Conservation (phyloP, 37 sponge, comb jelly and placozoan species). For the Ephydatia muelleri region DNA sequence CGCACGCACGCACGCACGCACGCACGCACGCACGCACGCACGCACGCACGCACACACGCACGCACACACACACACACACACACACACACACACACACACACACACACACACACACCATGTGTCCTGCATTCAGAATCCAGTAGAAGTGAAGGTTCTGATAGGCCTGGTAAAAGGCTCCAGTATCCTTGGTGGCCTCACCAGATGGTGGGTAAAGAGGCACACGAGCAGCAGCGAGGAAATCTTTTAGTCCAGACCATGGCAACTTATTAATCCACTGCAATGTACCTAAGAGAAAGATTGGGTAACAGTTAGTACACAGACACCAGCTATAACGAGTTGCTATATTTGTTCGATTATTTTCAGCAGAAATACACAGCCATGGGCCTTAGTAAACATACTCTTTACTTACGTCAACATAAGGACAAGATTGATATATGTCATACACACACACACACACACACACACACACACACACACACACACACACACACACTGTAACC, state of each 20-base stretch:
- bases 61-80: background rate
- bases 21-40: too few relatives aligned
- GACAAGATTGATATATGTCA: too few relatives aligned
- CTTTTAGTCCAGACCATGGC: conserved; percentile 49
- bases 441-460: too few relatives aligned
- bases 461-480: conserved; percentile 15
- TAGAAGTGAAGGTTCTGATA: conserved; percentile 64
- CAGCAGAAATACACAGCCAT: too few relatives aligned
- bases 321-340: too few relatives aligned
- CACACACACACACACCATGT: conserved; percentile 63
- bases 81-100: conserved; percentile 11
- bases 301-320: background rate
- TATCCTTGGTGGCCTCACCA: conserved; percentile 28
- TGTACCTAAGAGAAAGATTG: conserved; percentile 69
- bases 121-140: conserved; percentile 80
- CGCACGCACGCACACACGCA: background rate
- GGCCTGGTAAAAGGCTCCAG: conserved; percentile 61
- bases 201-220: conserved; percentile 55
- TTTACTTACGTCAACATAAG: too few relatives aligned
- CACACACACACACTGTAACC: conserved; percentile 18
- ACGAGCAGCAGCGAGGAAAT: conserved; percentile 29
- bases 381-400: too few relatives aligned
- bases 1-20: too few relatives aligned
- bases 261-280: conserved; percentile 60
- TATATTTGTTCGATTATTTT: too few relatives aligned